Base-by-base conservation (phyloP, 2,113 vertebrate species). In the Vimba vimba region DNA sequence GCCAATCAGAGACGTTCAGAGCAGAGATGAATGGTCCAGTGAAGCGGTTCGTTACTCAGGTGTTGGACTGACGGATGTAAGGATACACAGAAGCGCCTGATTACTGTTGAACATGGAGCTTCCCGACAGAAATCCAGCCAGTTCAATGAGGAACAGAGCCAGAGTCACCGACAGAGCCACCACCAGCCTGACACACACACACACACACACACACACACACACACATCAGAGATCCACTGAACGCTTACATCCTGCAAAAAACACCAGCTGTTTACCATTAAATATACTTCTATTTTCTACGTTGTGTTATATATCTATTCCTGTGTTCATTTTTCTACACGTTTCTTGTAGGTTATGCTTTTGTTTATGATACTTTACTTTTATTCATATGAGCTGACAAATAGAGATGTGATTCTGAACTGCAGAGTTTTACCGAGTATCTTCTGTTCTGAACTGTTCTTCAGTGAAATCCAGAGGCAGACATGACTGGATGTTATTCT, bases 51-150 rank as follows among this genome's bases (percentile, higher is more conserved):
- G 0, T 62, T 62, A 2, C 12, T 62, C 4, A 62, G 59, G 9
- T 25, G 60, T 27, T 12, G n/a, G 60, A 25, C 60, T 4, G 55
- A 59, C 1, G 57, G 19, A 8, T 52, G 57, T 45, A 96, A 97
- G 96, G 97, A 97, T 97, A 97, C 97, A 98, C 68, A 97, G 89
- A 25, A 97, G 93, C 27, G 95, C 92, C 90, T 97, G 97, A 74
- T 94, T 95, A 88, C 89, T 92, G 93, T 95, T 97, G 91, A 98
- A 97, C 96, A 97, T 97, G 85, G 97, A 97, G 39, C 95, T 93
- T 82, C 97, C 97, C 1, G 96, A 96, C 79, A 97, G 94, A 92
- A 97, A 97, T 15, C 97, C 97, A 27, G 92, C 90, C 87, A 97
- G 83, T 89, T 97, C 97, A 68, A 97, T 88, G 0, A 91, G 94